phyloP scores from a whole-genome alignment of 1,140 invertebrate genomes.

The Frieseomelitta varia region DNA sequence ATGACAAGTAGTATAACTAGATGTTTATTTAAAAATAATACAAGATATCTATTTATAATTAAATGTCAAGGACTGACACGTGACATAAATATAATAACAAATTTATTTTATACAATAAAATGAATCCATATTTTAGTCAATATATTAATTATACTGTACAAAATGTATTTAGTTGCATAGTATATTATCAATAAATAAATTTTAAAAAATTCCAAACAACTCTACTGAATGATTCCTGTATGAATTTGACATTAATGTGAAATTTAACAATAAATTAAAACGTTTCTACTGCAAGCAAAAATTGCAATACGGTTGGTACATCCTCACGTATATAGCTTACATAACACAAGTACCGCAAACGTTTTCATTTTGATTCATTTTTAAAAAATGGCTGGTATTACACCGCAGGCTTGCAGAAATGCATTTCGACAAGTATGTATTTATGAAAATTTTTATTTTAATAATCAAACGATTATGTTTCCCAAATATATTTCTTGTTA shows the following conservation, averaged over 20 bases:
- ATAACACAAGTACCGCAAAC: constrained; percentile 52
- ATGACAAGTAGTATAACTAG: neutral
- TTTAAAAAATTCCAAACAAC: neutral
- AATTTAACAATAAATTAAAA: neutral
- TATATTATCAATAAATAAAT: neutral
- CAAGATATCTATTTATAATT: constrained; percentile 17
- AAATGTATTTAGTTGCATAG: neutral
- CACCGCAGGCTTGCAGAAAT: constrained; percentile 73
- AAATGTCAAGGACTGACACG: neutral
- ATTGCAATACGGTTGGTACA: constrained; percentile 19
- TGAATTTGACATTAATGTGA: neutral
- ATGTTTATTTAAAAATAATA: constrained; percentile 28
- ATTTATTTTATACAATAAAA: neutral
- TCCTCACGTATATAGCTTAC: constrained; percentile 43
- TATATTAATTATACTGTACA: neutral
- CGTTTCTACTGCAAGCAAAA: neutral
- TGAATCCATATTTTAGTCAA: neutral
- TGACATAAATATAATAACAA: neutral
- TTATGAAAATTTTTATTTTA: neutral
- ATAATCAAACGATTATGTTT: neutral
- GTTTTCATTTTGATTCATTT: constrained; percentile 14
- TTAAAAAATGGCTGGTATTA: constrained; percentile 73
- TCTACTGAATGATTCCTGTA: too few species aligned
- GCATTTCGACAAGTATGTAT: constrained; percentile 71
- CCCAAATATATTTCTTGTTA: neutral